These are phyloP conservation scores for Poecilia picta DNA, from an alignment of 2,797 vertebrate species.

Conservation along the genomic window DNA sequence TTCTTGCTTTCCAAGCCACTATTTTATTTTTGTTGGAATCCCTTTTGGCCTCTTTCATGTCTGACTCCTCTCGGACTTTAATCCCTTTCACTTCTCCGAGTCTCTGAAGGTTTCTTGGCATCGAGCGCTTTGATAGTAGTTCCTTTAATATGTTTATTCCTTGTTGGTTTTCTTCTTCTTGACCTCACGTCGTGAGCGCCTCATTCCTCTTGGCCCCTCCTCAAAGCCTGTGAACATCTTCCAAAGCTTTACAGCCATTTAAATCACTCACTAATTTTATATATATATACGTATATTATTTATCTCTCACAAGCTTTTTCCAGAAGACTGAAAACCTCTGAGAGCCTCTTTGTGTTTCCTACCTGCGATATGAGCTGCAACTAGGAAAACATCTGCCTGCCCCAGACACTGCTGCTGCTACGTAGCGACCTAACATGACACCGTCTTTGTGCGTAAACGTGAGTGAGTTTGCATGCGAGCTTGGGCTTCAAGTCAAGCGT, in stretches of 20 bases:
- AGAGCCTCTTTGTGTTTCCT: background rate
- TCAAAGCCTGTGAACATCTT: slow-evolving; percentile 2
- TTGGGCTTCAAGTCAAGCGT: slow-evolving; percentile 18
- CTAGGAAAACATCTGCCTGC: slow-evolving; percentile 37
- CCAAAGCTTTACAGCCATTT: slow-evolving; percentile 10
- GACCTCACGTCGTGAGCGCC: slow-evolving; percentile 19
- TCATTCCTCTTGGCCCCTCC: background rate
- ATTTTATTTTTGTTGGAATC: slow-evolving; percentile 3
- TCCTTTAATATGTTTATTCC: slow-evolving; percentile 20
- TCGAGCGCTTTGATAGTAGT: slow-evolving; percentile 19
- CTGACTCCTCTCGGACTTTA: slow-evolving; percentile 7
- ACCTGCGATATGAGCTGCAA: slow-evolving; percentile 16
- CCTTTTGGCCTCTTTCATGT: slow-evolving; percentile 30
- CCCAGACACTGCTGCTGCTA: slow-evolving; percentile 22
- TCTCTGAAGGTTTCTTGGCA: slow-evolving; percentile 21
- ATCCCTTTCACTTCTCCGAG: slow-evolving; percentile 22
- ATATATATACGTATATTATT: too few species aligned
- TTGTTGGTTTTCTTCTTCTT: slow-evolving; percentile 33
- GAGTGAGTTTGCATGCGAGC: background rate
- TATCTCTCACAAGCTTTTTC: background rate
- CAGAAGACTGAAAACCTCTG: background rate
- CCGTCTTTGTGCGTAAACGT: background rate
- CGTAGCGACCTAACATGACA: slow-evolving; percentile 47
- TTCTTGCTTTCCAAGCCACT: slow-evolving; percentile 20
- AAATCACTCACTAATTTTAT: slow-evolving; percentile 7